These are phyloP conservation scores for Strongylocentrotus purpuratus DNA, from an alignment of 35 echinoderm and acorn worm genomes.

Conservation along the genomic window DNA sequence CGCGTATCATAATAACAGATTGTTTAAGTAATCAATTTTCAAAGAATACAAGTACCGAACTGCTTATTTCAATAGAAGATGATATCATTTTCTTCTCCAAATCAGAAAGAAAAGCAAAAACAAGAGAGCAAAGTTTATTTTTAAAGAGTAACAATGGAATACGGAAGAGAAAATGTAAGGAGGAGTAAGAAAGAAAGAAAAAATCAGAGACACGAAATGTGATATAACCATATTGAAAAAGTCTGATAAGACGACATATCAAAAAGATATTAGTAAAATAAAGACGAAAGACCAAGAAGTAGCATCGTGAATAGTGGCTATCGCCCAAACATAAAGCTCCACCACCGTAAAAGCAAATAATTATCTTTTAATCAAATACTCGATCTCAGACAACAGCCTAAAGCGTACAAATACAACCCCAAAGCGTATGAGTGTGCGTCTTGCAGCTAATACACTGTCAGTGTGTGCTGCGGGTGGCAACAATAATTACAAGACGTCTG, in stretches of 20 bases:
- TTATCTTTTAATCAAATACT: conserved; percentile 3
- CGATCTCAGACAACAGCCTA: background rate
- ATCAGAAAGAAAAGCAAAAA: no score
- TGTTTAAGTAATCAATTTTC: no score
- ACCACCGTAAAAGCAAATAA: background rate
- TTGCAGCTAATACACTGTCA: background rate
- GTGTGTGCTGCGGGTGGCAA: background rate
- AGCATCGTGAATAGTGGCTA: no score
- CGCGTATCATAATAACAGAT: no score
- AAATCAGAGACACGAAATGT: background rate
- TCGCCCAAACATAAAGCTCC: no score
- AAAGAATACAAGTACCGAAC: no score
- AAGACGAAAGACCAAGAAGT: background rate
- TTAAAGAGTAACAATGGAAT: no score
- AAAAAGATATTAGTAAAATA: background rate
- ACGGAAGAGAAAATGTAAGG: background rate
- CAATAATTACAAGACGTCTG: background rate
- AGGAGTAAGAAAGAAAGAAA: background rate
- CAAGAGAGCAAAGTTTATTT: no score
- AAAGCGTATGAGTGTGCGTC: background rate
- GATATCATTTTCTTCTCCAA: no score
- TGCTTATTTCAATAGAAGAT: no score
- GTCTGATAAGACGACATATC: background rate
- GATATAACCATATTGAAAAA: background rate
- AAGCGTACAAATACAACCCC: background rate